These are phyloP conservation scores for Anguilla pacifica DNA, from an alignment of 2,797 vertebrate genomes.

Conservation along the genomic window DNA sequence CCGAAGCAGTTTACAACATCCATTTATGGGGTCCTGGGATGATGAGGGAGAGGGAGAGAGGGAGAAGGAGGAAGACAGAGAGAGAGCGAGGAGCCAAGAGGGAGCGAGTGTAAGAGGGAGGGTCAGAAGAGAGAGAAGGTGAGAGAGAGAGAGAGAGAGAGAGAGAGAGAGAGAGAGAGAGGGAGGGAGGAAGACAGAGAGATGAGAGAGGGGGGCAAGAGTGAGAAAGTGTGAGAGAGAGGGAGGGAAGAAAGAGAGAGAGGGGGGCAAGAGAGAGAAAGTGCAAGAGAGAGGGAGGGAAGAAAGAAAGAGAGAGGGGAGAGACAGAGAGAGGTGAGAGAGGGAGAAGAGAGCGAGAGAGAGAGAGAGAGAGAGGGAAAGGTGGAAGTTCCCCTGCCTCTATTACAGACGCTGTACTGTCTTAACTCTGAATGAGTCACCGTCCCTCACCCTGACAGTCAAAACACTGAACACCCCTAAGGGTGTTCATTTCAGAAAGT, in stretches of 20 bases:
- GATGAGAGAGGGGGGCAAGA: no score
- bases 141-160: no score
- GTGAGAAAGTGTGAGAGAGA: no score
- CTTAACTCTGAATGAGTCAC: slow-evolving; percentile 16
- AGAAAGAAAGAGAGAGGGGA: background rate
- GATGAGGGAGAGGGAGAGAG: background rate
- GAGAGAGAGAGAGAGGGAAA: background rate
- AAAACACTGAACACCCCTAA: background rate
- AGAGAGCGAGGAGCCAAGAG: no score
- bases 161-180: no score
- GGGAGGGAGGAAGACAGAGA: background rate
- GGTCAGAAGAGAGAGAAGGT: no score
- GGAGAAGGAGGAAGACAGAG: background rate
- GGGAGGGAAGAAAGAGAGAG: no score
- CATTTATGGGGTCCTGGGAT: slow-evolving; percentile 29
- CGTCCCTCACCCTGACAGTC: slow-evolving; percentile 22
- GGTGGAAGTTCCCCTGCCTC: background rate
- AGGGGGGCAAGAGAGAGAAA: no score
- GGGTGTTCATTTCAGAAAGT: background rate
- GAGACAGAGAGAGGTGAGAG: background rate
- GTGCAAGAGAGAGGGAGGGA: no score
- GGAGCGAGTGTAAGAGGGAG: no score
- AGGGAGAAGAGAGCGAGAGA: background rate
- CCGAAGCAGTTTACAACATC: background rate
- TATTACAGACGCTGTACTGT: slow-evolving; percentile 5